Evolutionary conservation across 2,113 vertebrate species (phyloP).

Genomic region (Onychostoma macrolepis): DNA sequence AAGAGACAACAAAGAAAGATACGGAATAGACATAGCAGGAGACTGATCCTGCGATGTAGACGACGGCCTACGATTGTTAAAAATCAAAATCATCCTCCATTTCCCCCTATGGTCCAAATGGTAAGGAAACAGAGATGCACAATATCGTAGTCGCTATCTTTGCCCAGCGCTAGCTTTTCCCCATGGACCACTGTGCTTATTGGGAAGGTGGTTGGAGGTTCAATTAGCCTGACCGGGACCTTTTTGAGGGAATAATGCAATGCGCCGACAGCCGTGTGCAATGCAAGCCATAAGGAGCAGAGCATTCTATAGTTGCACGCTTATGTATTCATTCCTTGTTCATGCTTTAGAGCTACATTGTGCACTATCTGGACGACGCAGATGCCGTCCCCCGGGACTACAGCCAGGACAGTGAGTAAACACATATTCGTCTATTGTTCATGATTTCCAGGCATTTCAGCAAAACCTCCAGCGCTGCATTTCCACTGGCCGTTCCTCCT

Average conservation of each 20-base stretch:
- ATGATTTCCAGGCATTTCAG: constrained; percentile 35
- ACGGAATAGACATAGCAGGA: constrained; percentile 25
- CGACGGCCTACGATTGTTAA: constrained; percentile 26
- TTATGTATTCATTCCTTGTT: constrained; percentile 29
- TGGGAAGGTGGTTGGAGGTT: constrained; percentile 24
- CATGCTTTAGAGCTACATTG: neutral
- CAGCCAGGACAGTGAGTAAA: constrained; percentile 37
- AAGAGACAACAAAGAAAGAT: constrained; percentile 26
- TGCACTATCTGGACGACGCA: constrained; percentile 31
- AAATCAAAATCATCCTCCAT: constrained; percentile 20
- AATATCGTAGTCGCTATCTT: neutral
- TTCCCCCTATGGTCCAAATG: constrained; percentile 55
- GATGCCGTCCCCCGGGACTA: constrained; percentile 23
- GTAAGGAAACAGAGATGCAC: neutral
- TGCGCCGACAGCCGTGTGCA: neutral
- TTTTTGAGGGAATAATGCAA: constrained; percentile 38
- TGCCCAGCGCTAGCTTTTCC: constrained; percentile 28
- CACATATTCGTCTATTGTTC: constrained; percentile 35
- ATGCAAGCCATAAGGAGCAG: neutral
- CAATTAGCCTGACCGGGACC: constrained; percentile 42
- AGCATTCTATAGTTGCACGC: neutral
- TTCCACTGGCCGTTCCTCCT: neutral
- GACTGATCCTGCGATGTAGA: constrained; percentile 12
- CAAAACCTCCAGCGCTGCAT: constrained; percentile 8
- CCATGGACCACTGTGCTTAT: neutral